These are phyloP conservation scores for Heterocephalus glaber DNA, from an alignment of 2,113 vertebrate species.

Conservation along the genomic window DNA sequence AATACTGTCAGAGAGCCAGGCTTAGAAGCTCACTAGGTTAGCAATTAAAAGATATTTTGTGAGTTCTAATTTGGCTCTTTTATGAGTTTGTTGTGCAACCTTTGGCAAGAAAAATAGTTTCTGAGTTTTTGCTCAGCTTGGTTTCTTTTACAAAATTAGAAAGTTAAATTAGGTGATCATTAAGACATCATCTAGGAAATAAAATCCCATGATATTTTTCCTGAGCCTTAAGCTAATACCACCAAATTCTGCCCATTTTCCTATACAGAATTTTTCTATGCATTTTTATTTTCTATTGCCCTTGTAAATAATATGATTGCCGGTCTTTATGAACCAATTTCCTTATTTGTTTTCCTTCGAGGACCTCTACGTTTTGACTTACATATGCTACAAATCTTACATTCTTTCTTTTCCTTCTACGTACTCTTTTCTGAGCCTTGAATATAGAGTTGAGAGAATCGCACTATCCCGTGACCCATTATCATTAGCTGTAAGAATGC, in stretches of 20 bases:
- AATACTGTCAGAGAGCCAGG: neutral
- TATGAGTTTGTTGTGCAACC: neutral
- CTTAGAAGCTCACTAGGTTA: neutral
- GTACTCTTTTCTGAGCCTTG: neutral
- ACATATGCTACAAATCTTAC: neutral
- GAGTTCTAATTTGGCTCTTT: neutral
- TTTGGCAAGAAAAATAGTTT: neutral
- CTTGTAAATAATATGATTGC: neutral
- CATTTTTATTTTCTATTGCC: slow-evolving; percentile 46
- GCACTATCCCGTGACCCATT: neutral
- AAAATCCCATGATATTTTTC: neutral
- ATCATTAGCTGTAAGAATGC: neutral
- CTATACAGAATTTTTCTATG: neutral
- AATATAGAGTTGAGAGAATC: neutral
- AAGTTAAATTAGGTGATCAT: neutral
- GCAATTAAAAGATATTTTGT: neutral
- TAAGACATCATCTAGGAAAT: neutral
- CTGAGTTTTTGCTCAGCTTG: neutral
- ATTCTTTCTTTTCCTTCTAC: neutral
- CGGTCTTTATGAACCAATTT: slow-evolving; percentile 32
- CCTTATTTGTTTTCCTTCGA: slow-evolving; percentile 11
- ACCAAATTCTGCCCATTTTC: neutral
- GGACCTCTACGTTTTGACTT: neutral
- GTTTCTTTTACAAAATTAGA: slow-evolving; percentile 28
- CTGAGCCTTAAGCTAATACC: neutral